Base-by-base conservation (phyloP, 2,888 invertebrate species). In the Gibbula magus region DNA sequence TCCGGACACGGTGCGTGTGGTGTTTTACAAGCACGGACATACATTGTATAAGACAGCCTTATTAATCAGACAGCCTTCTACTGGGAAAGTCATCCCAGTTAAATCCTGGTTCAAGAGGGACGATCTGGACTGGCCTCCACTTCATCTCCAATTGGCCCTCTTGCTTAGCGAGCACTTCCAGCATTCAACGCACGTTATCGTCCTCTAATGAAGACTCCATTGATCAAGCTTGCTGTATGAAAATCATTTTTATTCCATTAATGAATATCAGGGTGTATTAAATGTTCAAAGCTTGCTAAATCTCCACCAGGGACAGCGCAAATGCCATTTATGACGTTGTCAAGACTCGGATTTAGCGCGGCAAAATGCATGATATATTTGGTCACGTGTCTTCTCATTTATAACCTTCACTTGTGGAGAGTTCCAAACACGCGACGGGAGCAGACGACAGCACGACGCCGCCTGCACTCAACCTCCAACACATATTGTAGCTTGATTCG, bases 181-280 rank as follows among this genome's bases (percentile, higher is more conserved):
- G 35, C 32, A 70, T 70, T 70, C 70, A 32, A 20, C 70, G 70
- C 70, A 70, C 70, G 70, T 70, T 70, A 70, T 70, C 7, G 20
- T 20, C 35, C 39, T 35, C 20, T 70, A 70, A 70, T 70, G 70
- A 70, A 70, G 70, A 29, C 20, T 20, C 32, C 70, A 70, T 70
- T 70, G 70, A 70, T 70, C 70, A 70, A 70, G 70, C 70, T 70
- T 70, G 32, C 70, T 35, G 70, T 35, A 70, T 70, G 35, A 70
- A 70, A 70, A 70, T 70, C 70, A 70, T 70, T 70, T 70, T 70
- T 70, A 70, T 70, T 70, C 70, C 70, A 70, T 70, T 70, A 70
- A 70, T 70, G 70, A 32, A 39, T 70, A 32, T 70, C 70, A 35
- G 70, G 20, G 70, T 35, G 70, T n/a, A 70, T 70, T 70, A 70